Evolutionary conservation across 2,113 vertebrate genomes (phyloP).

Genomic region (Stigmatopora argus): DNA sequence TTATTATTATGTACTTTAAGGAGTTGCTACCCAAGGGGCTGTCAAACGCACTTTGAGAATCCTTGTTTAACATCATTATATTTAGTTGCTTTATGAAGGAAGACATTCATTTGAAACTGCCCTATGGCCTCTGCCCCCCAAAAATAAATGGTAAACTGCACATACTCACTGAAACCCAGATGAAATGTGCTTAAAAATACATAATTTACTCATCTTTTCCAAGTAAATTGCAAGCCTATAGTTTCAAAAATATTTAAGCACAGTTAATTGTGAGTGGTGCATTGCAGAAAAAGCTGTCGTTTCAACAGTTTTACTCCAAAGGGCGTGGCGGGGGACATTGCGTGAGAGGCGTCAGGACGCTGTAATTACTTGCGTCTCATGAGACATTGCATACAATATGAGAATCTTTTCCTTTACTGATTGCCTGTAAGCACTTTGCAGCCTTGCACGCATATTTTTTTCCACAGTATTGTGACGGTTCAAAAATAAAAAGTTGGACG

Average conservation of each 20-base stretch:
- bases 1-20: too few relatives aligned
- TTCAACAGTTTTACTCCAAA: constrained; percentile 47
- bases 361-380: constrained; percentile 46
- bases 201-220: neutral
- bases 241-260: constrained; percentile 7
- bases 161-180: neutral
- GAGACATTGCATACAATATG: constrained; percentile 10
- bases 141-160: neutral
- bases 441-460: constrained; percentile 10
- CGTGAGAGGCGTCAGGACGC: constrained; percentile 25
- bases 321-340: constrained; percentile 43
- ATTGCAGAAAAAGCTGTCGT: constrained; percentile 36
- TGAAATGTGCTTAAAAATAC: constrained; percentile 1
- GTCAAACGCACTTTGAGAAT: neutral
- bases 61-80: constrained; percentile 1
- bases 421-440: constrained; percentile 20
- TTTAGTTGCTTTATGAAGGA: constrained; percentile 4
- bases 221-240: neutral
- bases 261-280: constrained; percentile 23
- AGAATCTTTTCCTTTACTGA: constrained; percentile 30
- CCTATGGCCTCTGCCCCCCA: neutral
- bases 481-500: constrained; percentile 5
- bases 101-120: neutral
- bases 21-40: neutral
- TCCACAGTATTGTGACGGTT: constrained; percentile 11